These are phyloP conservation scores for Euleptes europaea DNA, from an alignment of 2,113 vertebrate species.

Conservation along the genomic window DNA sequence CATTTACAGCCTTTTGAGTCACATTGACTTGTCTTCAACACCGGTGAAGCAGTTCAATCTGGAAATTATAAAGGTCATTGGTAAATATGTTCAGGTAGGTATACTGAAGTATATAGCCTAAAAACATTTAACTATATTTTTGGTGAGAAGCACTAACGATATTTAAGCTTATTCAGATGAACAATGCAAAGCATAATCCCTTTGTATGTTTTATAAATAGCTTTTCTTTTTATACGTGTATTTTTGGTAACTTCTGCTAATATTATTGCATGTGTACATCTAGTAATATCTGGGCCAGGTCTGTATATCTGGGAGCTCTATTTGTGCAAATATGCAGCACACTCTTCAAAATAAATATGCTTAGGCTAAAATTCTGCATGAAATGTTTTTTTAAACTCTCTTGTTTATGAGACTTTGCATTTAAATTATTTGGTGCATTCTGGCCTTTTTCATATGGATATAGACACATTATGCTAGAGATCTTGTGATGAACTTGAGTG, in stretches of 20 bases:
- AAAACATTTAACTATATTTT: conserved; percentile 11
- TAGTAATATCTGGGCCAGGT: not conserved
- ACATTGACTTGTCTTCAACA: conserved; percentile 92
- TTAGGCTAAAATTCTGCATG: conserved; percentile 13
- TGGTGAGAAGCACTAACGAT: not conserved
- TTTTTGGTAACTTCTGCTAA: conserved; percentile 1
- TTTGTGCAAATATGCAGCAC: not conserved
- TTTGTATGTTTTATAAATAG: not conserved
- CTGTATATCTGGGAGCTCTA: not conserved
- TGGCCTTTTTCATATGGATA: not conserved
- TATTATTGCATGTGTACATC: not conserved
- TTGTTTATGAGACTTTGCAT: not conserved
- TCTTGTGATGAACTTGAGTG: conserved; percentile 10
- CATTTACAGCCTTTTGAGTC: conserved; percentile 94
- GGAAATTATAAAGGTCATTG: conserved; percentile 98
- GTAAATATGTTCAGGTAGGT: conserved; percentile 97
- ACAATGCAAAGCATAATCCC: not conserved
- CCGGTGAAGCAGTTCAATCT: conserved; percentile 97
- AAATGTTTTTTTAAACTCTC: conserved; percentile 14
- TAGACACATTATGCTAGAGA: not conserved
- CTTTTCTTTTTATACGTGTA: not conserved
- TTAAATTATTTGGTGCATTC: conserved; percentile 19
- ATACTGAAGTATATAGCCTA: not conserved
- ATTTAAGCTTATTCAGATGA: not conserved
- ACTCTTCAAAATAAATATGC: not conserved